These are phyloP conservation scores for Stenchaetothrips biformis DNA, from an alignment of 2,888 invertebrate genomes.

Conservation along the genomic window DNA sequence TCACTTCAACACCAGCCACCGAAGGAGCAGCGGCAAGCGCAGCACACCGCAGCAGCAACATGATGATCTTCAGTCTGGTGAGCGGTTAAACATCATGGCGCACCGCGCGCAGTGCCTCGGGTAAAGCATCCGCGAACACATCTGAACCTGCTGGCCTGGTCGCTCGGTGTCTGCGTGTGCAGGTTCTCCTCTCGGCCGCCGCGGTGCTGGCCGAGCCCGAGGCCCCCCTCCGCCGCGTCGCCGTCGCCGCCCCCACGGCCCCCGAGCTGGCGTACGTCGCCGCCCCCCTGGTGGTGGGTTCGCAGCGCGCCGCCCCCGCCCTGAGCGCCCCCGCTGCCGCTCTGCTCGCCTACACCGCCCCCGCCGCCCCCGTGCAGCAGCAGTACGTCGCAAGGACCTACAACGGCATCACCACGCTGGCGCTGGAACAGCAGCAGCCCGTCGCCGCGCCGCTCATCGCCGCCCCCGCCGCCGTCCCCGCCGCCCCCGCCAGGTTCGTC, in stretches of 20 bases:
- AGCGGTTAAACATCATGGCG: not conserved
- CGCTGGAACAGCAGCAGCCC: conserved; percentile 1
- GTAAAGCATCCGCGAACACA: too few relatives aligned
- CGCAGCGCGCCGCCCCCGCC: conserved; percentile 15
- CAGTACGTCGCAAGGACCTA: conserved; percentile 8
- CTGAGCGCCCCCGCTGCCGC: not conserved
- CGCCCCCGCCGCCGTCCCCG: not conserved
- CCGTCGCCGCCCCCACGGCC: not conserved
- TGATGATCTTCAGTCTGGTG: conserved; percentile 14
- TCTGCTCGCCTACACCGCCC: not conserved
- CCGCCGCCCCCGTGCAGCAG: not conserved
- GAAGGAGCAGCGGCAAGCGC: not conserved
- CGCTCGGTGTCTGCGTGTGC: not conserved
- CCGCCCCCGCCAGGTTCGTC: not conserved
- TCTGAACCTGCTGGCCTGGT: too few relatives aligned
- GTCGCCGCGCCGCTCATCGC: not conserved
- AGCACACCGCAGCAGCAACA: not conserved
- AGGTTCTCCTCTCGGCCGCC: not conserved
- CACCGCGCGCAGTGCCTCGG: not conserved
- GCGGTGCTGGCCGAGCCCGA: conserved; percentile 16
- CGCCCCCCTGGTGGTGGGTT: conserved; percentile 3
- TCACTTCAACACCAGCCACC: conserved; percentile 15
- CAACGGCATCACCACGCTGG: conserved; percentile 8
- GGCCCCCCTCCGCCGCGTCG: not conserved
- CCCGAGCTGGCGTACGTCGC: not conserved